Evolutionary conservation across 2,797 vertebrate species (phyloP).

Genomic region (Rhabdomys pumilio): DNA sequence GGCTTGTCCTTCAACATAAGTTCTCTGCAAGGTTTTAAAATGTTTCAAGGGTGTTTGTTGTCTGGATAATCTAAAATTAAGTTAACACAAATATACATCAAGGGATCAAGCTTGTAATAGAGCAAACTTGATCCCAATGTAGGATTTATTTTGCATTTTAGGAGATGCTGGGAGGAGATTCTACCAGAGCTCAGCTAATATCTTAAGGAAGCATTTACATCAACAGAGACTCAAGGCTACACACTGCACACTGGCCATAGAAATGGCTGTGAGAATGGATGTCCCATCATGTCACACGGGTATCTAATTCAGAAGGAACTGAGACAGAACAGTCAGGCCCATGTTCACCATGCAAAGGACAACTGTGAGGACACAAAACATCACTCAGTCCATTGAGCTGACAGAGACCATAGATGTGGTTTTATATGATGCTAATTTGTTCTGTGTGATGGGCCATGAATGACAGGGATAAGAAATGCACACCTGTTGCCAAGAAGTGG

Average conservation of each 20-base stretch:
- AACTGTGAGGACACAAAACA: background rate
- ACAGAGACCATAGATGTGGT: background rate
- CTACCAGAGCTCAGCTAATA: background rate
- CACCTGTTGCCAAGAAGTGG: no score
- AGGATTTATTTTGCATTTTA: background rate
- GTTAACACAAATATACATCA: background rate
- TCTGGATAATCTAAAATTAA: background rate
- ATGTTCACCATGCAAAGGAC: background rate
- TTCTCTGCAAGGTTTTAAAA: background rate
- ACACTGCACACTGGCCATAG: background rate
- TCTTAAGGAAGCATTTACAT: background rate
- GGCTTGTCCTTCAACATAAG: background rate
- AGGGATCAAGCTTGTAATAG: background rate
- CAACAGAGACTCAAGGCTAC: background rate
- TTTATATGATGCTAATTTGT: background rate
- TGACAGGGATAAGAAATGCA: slow-evolving; percentile 35
- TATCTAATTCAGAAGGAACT: background rate
- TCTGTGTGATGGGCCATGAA: background rate
- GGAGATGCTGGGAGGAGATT: background rate
- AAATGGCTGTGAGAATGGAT: background rate
- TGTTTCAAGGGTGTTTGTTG: background rate
- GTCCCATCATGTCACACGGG: rapidly evolving
- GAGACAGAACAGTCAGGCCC: background rate
- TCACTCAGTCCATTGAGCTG: background rate
- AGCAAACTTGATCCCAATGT: background rate